Evolutionary conservation across 2,888 invertebrate species (phyloP), one percentile per base, ranked within the genome.

Genomic region (Glaucopsyche alexis): DNA sequence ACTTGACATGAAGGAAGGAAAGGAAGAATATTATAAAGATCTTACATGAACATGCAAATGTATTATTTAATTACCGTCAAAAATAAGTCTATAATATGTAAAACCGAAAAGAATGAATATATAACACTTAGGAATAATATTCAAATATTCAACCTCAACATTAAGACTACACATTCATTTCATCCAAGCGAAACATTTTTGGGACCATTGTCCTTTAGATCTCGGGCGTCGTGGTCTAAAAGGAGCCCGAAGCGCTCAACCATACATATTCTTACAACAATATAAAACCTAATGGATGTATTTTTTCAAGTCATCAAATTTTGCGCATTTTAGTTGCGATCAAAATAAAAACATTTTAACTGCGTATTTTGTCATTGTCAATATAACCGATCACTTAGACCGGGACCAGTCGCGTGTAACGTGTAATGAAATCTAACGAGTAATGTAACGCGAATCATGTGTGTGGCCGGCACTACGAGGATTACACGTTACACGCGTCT

Each of bases 141-240:
- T 38, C 11, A 29, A 29, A 38, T 13, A 60, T 38, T 6, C 13
- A 29, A 60, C 13, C 60, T 29, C 5, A 55, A 55, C 55, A 19
- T 55, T 50, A 60, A 60, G 60, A 60, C 29, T 29, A 60, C 29
- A 60, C 60, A 29, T 60, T 60, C 2, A 60, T 60, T 38, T 60
- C 60, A 60, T 60, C 60, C 60, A 60, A 60, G 60, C 60, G 60
- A 60, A 60, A 60, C 14, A 60, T 60, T 60, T 60, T 60, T 38
- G 14, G 60, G 60, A 14, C 60, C 13, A 60, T 60, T 60, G 60
- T 60, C 60, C 60, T 60, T 60, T 13, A 29, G 19, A 29, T 60
- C 29, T 19, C 55, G 55, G 13, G 29, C 60, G 60, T 60, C 60
- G 60, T 60, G 60, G 29, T 60, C 60, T 60, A 38, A 60, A 60